A percentile compares a stretch with the other conserved stretches of the same genome.
Conservation (phyloP, 2,888 invertebrate genomes). For the Papilio elwesi region DNA sequence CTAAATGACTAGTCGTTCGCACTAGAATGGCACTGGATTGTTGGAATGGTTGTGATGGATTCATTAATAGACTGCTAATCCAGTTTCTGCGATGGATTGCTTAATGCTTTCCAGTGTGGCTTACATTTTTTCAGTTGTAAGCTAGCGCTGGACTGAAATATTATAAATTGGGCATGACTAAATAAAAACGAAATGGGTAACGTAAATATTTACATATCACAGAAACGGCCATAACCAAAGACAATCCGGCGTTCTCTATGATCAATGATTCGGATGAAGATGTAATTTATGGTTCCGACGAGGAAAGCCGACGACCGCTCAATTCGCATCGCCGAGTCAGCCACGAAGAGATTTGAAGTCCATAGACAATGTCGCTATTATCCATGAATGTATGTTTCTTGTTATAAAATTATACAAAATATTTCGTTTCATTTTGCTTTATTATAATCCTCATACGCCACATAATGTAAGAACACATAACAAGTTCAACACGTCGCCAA, state of each 20-base stretch:
- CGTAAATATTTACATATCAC: constrained; percentile 58
- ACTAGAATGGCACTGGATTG: no score
- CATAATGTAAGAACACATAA: not conserved
- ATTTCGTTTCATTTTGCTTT: constrained; percentile 26
- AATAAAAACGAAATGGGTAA: not conserved
- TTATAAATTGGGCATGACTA: not conserved
- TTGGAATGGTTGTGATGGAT: no score
- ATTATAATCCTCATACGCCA: not conserved
- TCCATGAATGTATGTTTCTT: constrained; percentile 61
- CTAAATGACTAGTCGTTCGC: no score
- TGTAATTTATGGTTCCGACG: constrained; percentile 96
- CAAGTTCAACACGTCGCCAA: no score
- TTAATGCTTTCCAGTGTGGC: no score
- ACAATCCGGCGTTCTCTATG: constrained; percentile 99
- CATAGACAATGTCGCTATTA: constrained; percentile 49
- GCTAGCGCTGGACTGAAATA: no score
- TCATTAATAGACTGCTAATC: no score
- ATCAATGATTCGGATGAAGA: constrained; percentile 99
- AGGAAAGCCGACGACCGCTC: constrained; percentile 92
- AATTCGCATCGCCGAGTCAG: constrained; percentile 88
- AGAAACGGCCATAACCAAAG: constrained; percentile 97
- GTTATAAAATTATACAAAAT: constrained; percentile 60
- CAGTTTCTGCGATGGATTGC: no score
- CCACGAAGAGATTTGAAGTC: constrained; percentile 81
- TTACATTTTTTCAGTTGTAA: no score